Percentiles rank a stretch among this genome's conserved stretches.
These are phyloP conservation scores for Zaprionus lineosus DNA, from an alignment of 2,888 invertebrate species.

Conservation along the genomic window DNA sequence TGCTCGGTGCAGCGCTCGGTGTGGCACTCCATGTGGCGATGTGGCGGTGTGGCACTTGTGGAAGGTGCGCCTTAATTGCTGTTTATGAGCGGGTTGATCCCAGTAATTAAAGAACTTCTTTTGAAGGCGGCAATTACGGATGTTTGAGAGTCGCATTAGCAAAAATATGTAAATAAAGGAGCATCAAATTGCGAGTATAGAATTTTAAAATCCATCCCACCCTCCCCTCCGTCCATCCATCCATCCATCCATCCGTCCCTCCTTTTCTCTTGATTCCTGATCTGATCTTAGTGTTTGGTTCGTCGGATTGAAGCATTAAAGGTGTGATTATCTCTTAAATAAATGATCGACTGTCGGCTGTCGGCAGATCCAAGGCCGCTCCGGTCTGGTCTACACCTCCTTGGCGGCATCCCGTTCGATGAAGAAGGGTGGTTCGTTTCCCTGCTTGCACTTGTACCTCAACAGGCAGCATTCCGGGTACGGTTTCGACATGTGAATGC, in stretches of 20 bases:
- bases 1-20: not conserved
- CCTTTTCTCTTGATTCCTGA: too few species aligned
- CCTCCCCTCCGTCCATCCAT: too few species aligned
- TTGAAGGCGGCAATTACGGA: slow-evolving; percentile 10
- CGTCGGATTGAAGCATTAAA: too few species aligned
- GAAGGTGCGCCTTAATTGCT: slow-evolving; percentile 64
- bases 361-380: not conserved
- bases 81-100: slow-evolving; percentile 69
- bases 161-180: not conserved
- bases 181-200: too few species aligned
- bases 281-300: too few species aligned
- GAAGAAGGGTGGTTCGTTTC: slow-evolving; percentile 71
- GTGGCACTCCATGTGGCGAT: slow-evolving; percentile 15
- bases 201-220: too few species aligned
- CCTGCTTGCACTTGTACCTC: slow-evolving; percentile 78
- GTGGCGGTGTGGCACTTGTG: slow-evolving; percentile 14
- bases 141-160: slow-evolving; percentile 15
- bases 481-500: slow-evolving; percentile 71
- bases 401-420: slow-evolving; percentile 69
- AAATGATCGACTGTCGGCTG: slow-evolving; percentile 5
- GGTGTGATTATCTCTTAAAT: too few species aligned
- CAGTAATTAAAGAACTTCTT: slow-evolving; percentile 65
- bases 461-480: slow-evolving; percentile 80
- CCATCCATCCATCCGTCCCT: too few species aligned
- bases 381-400: slow-evolving; percentile 14